phyloP scores from a whole-genome alignment of 2,113 vertebrate genomes.

The Otis tarda region DNA sequence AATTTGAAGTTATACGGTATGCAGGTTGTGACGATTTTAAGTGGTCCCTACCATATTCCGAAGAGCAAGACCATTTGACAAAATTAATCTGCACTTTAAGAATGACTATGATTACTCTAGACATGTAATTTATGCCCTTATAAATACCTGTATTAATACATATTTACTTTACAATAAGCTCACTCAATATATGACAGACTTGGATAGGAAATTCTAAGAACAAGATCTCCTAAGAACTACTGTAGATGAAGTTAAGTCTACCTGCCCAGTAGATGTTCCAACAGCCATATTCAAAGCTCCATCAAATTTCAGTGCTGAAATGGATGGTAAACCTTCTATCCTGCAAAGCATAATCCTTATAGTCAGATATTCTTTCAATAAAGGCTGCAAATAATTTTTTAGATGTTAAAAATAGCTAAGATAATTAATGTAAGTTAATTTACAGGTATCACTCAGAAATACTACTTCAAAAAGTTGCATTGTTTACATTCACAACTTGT shows the following conservation, averaged over 20 bases:
- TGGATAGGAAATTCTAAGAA: neutral
- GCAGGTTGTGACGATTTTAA: neutral
- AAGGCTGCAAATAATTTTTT: neutral
- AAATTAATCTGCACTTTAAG: neutral
- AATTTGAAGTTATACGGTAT: neutral
- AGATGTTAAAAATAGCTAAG: neutral
- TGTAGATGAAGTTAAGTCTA: conserved; percentile 38
- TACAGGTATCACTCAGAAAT: neutral
- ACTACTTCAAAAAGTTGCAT: neutral
- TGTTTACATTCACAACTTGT: neutral
- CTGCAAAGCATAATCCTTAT: conserved; percentile 71
- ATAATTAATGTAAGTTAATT: neutral
- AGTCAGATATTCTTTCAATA: neutral
- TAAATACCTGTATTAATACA: neutral
- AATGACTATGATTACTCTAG: neutral
- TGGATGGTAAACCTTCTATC: conserved; percentile 86
- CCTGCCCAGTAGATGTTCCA: conserved; percentile 96
- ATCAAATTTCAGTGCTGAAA: conserved; percentile 91
- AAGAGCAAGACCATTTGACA: neutral
- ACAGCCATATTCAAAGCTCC: conserved; percentile 89
- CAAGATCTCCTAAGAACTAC: neutral
- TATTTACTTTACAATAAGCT: neutral
- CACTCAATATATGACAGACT: neutral
- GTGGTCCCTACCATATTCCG: neutral
- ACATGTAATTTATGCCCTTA: neutral